phyloP scores from a whole-genome alignment of 2,113 vertebrate genomes.

The Gymnorhina tibicen region DNA sequence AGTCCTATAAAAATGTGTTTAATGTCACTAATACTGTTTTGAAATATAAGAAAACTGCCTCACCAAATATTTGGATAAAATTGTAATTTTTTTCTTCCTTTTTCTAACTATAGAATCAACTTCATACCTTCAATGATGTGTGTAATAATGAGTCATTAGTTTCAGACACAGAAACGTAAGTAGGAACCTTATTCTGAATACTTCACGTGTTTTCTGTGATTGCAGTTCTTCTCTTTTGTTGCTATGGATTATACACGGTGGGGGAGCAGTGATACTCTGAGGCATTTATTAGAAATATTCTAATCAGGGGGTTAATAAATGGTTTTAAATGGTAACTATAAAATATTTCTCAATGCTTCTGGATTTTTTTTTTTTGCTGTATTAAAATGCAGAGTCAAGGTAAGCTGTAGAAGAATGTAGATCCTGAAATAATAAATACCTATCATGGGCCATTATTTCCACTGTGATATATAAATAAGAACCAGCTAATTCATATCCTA shows the following conservation, averaged over 20 bases:
- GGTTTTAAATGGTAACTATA: background rate
- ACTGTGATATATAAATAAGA: background rate
- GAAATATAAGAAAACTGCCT: background rate
- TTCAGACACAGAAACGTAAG: slow-evolving; percentile 99
- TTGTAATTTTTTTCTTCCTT: slow-evolving; percentile 48
- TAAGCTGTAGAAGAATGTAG: background rate
- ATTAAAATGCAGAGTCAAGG: background rate
- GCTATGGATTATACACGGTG: background rate
- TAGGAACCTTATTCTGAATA: slow-evolving; percentile 52
- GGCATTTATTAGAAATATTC: background rate
- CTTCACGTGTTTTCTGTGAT: background rate
- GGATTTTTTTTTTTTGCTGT: background rate
- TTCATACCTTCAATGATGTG: slow-evolving; percentile 99
- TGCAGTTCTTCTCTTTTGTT: background rate
- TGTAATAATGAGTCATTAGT: slow-evolving; percentile 99
- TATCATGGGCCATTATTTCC: background rate
- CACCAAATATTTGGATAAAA: background rate
- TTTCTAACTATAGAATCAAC: slow-evolving; percentile 87
- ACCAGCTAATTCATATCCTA: background rate
- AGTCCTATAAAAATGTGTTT: background rate
- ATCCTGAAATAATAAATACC: background rate
- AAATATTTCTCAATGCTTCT: background rate
- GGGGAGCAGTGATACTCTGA: background rate
- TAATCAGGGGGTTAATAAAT: background rate
- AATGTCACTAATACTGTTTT: background rate